Conservation (phyloP, 2,797 vertebrate species). For the Brachyalestes nurse region DNA sequence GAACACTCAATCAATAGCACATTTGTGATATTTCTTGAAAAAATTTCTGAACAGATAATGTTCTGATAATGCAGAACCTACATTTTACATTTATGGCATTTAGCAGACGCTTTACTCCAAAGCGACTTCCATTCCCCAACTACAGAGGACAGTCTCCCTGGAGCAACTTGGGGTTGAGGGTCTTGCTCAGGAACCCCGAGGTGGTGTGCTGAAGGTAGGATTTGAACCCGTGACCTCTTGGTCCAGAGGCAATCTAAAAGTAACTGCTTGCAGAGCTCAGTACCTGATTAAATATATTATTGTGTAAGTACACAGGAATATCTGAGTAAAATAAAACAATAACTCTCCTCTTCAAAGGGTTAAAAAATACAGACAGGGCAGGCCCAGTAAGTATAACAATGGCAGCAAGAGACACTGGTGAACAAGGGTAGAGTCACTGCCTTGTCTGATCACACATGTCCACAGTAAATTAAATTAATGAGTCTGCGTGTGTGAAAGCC, state of each 20-base stretch:
- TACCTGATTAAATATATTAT: neutral
- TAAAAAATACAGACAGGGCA: conserved; percentile 30
- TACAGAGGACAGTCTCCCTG: no score
- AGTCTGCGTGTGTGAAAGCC: conserved; percentile 47
- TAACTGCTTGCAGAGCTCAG: neutral
- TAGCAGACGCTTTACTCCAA: no score
- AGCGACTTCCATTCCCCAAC: no score
- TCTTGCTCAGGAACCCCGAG: no score
- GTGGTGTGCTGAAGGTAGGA: no score
- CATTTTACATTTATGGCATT: no score
- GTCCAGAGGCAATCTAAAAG: neutral
- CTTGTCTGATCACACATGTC: conserved; percentile 66
- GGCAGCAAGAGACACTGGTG: conserved; percentile 18
- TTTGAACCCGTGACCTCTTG: no score
- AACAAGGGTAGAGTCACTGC: conserved; percentile 55
- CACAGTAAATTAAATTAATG: conserved; percentile 67
- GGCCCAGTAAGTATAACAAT: conserved; percentile 43
- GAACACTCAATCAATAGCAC: neutral
- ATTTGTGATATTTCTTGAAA: neutral
- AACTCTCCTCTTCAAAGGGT: neutral
- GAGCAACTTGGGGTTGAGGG: no score
- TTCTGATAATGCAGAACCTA: no score
- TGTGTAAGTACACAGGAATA: neutral
- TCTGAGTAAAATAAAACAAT: neutral
- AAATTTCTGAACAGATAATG: no score